Evolutionary conservation across 2,113 vertebrate species (phyloP).

Genomic region (Falco punctatus): DNA sequence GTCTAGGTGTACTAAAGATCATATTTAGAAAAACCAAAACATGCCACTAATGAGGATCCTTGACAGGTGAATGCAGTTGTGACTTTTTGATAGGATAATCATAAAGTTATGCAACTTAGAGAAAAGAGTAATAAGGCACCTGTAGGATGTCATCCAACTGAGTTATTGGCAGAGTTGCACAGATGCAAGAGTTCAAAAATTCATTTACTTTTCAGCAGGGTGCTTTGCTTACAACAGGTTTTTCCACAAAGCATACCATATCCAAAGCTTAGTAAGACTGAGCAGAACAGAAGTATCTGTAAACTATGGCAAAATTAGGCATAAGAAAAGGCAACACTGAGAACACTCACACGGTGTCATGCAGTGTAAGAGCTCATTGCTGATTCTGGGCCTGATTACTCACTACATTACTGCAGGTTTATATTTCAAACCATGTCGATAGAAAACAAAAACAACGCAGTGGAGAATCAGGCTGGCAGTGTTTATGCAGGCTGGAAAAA

Average conservation of each 20-base stretch:
- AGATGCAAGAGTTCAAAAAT: background rate
- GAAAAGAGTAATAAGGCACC: background rate
- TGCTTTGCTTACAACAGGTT: background rate
- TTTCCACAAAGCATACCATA: background rate
- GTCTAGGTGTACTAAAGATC: background rate
- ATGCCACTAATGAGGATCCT: background rate
- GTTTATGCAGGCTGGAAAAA: background rate
- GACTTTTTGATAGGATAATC: background rate
- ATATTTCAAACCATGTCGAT: background rate
- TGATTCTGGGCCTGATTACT: background rate
- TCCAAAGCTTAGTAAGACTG: background rate
- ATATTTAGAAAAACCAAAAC: background rate
- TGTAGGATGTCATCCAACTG: background rate
- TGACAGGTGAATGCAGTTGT: background rate
- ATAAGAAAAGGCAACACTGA: background rate
- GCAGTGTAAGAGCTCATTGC: background rate
- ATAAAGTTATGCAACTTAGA: background rate
- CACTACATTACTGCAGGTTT: background rate
- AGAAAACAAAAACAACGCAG: background rate
- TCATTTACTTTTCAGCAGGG: background rate
- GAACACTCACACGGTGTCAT: background rate
- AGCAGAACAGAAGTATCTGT: background rate
- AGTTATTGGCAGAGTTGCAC: background rate
- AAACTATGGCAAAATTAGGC: background rate
- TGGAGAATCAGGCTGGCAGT: background rate